A percentile compares a stretch with the other conserved stretches of the same genome.
These are phyloP conservation scores for Litoditis marina DNA, from an alignment of 2,888 invertebrate species.

Conservation along the genomic window DNA sequence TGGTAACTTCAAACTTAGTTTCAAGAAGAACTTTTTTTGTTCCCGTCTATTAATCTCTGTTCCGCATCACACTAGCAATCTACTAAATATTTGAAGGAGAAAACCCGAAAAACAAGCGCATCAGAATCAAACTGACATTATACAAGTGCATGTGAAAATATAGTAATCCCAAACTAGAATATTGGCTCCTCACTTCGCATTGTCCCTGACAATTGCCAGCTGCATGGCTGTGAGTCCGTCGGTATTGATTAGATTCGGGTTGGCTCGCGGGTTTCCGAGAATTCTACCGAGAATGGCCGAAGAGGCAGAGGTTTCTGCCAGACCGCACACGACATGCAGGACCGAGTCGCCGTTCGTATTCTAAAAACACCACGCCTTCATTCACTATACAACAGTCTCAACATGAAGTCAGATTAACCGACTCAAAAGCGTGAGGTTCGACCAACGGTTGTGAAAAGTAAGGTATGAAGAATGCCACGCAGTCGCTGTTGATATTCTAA, in stretches of 20 bases:
- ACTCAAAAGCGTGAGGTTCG: no score
- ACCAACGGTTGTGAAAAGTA: no score
- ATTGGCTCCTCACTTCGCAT: constrained; percentile 10
- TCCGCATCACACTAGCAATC: no score
- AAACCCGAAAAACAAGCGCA: no score
- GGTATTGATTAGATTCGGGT: constrained; percentile 1
- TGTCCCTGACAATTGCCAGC: constrained; percentile 10
- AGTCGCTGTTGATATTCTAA: no score
- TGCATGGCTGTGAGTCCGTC: constrained; percentile 13
- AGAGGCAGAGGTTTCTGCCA: constrained; percentile 25
- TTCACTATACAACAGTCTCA: background rate
- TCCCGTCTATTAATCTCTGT: no score
- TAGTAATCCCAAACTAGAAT: background rate
- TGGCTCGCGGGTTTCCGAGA: constrained; percentile 26
- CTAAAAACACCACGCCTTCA: background rate
- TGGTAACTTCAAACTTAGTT: no score
- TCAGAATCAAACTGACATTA: no score
- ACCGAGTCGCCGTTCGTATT: constrained; percentile 32
- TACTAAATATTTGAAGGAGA: no score
- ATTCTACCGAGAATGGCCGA: constrained; percentile 25
- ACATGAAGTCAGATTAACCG: no score
- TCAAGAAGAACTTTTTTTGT: no score
- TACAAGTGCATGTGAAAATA: background rate
- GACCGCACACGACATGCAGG: constrained; percentile 27
- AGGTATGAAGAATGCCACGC: no score